Evolutionary conservation across 2,113 vertebrate genomes (phyloP).

Genomic region (Rhynchopsitta pachyrhyncha): DNA sequence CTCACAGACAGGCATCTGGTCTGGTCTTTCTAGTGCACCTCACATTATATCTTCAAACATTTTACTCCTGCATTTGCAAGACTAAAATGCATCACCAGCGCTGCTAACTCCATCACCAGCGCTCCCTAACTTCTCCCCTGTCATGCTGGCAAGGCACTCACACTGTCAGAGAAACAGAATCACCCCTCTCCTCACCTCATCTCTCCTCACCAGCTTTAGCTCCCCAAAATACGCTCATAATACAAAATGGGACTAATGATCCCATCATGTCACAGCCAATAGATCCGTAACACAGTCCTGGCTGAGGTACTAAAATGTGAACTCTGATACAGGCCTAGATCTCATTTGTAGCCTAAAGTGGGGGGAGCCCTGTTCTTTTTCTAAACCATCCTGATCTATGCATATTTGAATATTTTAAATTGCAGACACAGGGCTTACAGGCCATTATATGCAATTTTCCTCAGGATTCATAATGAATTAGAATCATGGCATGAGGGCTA

Average conservation of each 20-base stretch:
- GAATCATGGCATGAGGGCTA: slow-evolving; percentile 55
- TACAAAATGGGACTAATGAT: background rate
- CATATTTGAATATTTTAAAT: slow-evolving; percentile 64
- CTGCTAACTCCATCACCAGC: background rate
- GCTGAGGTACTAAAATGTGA: slow-evolving; percentile 16
- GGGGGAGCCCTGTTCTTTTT: slow-evolving; percentile 47
- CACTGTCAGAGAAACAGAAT: background rate
- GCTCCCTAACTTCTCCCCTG: background rate
- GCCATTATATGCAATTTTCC: slow-evolving; percentile 66
- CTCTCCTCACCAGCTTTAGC: background rate
- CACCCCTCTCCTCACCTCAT: background rate
- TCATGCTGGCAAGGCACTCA: background rate
- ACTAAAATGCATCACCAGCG: background rate
- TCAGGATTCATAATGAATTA: slow-evolving; percentile 69
- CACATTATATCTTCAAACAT: background rate
- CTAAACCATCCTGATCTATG: slow-evolving; percentile 49
- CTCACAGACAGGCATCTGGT: background rate
- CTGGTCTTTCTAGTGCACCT: background rate
- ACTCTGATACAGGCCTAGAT: slow-evolving; percentile 52
- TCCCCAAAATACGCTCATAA: background rate
- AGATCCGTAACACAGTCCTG: background rate
- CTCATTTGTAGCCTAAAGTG: slow-evolving; percentile 36
- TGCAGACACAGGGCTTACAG: slow-evolving; percentile 66
- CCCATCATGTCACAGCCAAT: background rate
- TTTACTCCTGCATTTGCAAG: background rate